Evolutionary conservation across 2,888 invertebrate genomes (phyloP).

Genomic region (Lepetodrilus schrolli): DNA sequence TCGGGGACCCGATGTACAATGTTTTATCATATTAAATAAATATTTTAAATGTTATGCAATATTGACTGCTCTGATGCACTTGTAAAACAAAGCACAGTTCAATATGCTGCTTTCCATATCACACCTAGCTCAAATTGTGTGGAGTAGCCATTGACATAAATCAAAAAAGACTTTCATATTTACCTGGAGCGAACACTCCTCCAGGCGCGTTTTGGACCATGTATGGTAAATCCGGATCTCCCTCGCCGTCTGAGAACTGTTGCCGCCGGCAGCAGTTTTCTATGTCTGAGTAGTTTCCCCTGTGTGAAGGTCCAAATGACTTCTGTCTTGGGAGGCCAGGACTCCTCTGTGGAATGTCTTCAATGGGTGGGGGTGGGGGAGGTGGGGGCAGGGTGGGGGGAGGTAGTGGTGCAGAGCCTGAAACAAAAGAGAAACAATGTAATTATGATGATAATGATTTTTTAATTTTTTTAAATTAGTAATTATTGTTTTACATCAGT

Average conservation of each 20-base stretch:
- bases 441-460: no score
- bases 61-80: no score
- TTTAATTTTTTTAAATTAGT: no score
- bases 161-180: neutral
- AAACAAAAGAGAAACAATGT: no score
- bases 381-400: constrained; percentile 64
- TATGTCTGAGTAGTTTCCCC: constrained; percentile 66
- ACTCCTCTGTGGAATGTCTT: constrained; percentile 70
- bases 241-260: constrained; percentile 63
- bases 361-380: constrained; percentile 70
- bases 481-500: no score
- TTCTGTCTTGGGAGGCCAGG: constrained; percentile 60
- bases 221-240: constrained; percentile 65
- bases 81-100: no score
- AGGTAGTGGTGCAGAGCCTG: constrained; percentile 66
- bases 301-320: constrained; percentile 64
- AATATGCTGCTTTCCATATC: no score
- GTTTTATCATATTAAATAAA: no score
- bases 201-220: constrained; percentile 59
- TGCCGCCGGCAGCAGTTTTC: constrained; percentile 51
- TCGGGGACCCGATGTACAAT: no score
- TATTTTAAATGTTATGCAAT: no score
- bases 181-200: constrained; percentile 39
- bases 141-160: no score
- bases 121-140: no score